These are phyloP conservation scores for Drosophila funebris DNA, from an alignment of 1,140 invertebrate genomes.

Conservation along the genomic window DNA sequence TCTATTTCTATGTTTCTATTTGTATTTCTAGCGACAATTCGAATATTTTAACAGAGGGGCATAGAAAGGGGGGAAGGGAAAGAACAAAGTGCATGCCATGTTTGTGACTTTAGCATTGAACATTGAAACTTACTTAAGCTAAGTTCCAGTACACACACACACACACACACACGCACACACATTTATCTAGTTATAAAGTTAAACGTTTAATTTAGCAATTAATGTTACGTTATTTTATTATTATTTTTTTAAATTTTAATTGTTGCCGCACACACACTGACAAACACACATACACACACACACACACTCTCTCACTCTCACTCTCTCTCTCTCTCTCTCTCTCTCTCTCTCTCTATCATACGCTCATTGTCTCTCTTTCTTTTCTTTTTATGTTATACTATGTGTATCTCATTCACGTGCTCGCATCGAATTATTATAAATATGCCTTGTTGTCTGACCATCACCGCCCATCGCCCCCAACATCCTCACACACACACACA, in stretches of 20 bases:
- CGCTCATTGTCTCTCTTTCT: constrained; percentile 45
- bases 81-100: constrained; percentile 67
- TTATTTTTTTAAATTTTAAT: constrained; percentile 53
- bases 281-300: not conserved
- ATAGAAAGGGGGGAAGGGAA: too few species aligned
- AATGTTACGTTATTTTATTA: constrained; percentile 42
- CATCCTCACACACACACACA: constrained; percentile 18
- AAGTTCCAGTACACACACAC: constrained; percentile 21
- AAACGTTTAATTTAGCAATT: constrained; percentile 55
- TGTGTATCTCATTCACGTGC: constrained; percentile 27
- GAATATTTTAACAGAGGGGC: not conserved
- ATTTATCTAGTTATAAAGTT: constrained; percentile 33
- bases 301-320: constrained; percentile 29
- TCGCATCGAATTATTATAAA: constrained; percentile 55
- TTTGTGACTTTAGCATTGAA: constrained; percentile 44
- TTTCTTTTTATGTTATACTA: constrained; percentile 38
- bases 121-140: constrained; percentile 70
- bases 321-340: constrained; percentile 43
- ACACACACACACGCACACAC: constrained; percentile 12
- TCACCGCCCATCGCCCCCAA: constrained; percentile 47
- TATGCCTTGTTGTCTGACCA: constrained; percentile 59
- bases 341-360: constrained; percentile 32
- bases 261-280: constrained; percentile 21
- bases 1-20: not conserved
- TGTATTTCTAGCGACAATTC: not conserved